Conservation (phyloP, 1,140 invertebrate species). For the Sycophila sp. region DNA sequence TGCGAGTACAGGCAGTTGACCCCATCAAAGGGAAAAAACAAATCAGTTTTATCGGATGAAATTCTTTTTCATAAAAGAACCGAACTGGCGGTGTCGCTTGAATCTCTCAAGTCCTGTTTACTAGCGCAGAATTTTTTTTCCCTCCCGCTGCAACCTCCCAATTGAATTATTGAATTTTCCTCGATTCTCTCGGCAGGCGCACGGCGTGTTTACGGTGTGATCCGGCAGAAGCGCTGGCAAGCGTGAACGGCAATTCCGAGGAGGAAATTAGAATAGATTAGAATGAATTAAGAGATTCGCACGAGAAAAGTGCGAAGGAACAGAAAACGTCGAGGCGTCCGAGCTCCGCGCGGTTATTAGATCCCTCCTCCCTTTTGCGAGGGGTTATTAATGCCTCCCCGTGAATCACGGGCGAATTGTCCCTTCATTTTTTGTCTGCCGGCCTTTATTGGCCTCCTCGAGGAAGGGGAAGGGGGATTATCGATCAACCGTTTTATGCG, state of each 20-base stretch:
- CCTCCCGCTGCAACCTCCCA: background rate
- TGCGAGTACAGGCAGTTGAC: too few species aligned
- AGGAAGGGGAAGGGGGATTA: too few species aligned
- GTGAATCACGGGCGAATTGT: slow-evolving; percentile 21
- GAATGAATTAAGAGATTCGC: too few species aligned
- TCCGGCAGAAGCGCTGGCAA: slow-evolving; percentile 7
- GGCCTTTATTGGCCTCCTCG: background rate
- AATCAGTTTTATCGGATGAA: too few species aligned
- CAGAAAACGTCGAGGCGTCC: background rate
- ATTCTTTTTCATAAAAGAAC: too few species aligned
- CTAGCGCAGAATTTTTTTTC: background rate
- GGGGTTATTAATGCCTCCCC: slow-evolving; percentile 13
- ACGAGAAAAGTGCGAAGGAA: background rate
- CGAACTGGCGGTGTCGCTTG: too few species aligned
- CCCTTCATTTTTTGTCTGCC: background rate
- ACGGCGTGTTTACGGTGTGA: slow-evolving; percentile 28
- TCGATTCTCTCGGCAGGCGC: background rate
- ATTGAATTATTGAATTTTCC: slow-evolving; percentile 4
- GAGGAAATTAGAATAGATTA: slow-evolving; percentile 34
- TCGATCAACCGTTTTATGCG: background rate
- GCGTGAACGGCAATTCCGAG: slow-evolving; percentile 31
- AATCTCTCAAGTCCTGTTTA: too few species aligned
- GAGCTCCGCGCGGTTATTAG: background rate
- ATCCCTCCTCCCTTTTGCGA: slow-evolving; percentile 2
- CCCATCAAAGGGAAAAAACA: too few species aligned